These are phyloP conservation scores for Rhinogobio ventralis DNA, from an alignment of 2,797 vertebrate species.

Conservation along the genomic window DNA sequence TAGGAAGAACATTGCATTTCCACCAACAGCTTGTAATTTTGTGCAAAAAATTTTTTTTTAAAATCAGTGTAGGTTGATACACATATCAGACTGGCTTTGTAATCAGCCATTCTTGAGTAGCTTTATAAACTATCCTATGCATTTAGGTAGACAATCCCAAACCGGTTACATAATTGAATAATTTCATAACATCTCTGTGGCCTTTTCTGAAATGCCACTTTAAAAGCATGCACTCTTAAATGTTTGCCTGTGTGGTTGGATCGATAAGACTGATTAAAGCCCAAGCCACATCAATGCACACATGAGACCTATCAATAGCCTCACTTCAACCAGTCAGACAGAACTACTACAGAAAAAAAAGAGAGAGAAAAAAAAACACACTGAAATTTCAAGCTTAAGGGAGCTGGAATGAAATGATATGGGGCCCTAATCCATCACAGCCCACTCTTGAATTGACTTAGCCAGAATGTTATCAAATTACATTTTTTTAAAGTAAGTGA, in stretches of 20 bases:
- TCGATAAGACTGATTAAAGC: slow-evolving; percentile 56
- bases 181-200: slow-evolving; percentile 19
- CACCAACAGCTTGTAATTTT: background rate
- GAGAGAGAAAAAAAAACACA: background rate
- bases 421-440: slow-evolving; percentile 44
- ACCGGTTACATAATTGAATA: slow-evolving; percentile 30
- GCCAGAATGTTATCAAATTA: slow-evolving; percentile 27
- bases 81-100: background rate
- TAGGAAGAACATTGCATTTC: background rate
- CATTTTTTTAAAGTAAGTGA: background rate
- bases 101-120: background rate
- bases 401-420: slow-evolving; percentile 32
- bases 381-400: slow-evolving; percentile 44
- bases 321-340: slow-evolving; percentile 35
- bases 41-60: background rate
- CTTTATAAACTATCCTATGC: slow-evolving; percentile 16
- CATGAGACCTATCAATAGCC: slow-evolving; percentile 48
- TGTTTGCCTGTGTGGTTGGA: slow-evolving; percentile 24
- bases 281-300: slow-evolving; percentile 30
- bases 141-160: slow-evolving; percentile 20
- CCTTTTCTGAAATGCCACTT: slow-evolving; percentile 12
- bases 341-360: slow-evolving; percentile 21
- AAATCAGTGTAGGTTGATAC: background rate
- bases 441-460: slow-evolving; percentile 27
- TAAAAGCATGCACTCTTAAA: slow-evolving; percentile 21